Conservation (phyloP, 1,140 invertebrate species). For the Helicoverpa armigera region DNA sequence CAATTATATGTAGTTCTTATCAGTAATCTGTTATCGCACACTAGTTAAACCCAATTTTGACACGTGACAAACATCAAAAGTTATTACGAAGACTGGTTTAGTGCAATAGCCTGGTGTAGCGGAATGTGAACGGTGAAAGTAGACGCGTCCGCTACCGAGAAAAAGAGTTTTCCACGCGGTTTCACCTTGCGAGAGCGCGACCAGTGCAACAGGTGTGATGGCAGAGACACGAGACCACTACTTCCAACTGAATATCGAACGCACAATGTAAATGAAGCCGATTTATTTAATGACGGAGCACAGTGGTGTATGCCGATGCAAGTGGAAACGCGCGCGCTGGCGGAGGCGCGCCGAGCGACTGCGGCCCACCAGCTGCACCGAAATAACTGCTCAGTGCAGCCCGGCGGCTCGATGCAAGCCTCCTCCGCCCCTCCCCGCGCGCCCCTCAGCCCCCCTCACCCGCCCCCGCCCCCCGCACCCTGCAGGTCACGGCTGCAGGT, state of each 20-base stretch:
- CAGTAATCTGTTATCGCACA: constrained; percentile 53
- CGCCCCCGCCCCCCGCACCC: constrained; percentile 49
- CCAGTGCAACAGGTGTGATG: constrained; percentile 72
- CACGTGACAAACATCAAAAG: constrained; percentile 64
- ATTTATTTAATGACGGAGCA: constrained; percentile 56
- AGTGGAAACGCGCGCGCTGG: constrained; percentile 67
- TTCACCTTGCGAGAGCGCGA: constrained; percentile 75
- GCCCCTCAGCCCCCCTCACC: constrained; percentile 28
- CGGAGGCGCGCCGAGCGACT: constrained; percentile 77
- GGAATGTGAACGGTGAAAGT: constrained; percentile 85
- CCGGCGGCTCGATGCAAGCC: constrained; percentile 76
- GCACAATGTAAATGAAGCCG: constrained; percentile 42
- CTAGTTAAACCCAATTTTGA: constrained; percentile 55
- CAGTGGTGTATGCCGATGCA: constrained; percentile 64
- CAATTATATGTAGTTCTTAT: constrained; percentile 50
- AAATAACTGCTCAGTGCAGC: constrained; percentile 84
- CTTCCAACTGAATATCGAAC: constrained; percentile 33
- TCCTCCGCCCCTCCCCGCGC: constrained; percentile 48
- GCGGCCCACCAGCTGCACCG: constrained; percentile 77
- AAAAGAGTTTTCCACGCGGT: constrained; percentile 85
- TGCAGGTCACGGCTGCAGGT: constrained; percentile 81
- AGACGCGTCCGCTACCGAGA: constrained; percentile 80
- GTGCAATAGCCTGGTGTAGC: constrained; percentile 65
- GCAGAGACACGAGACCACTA: constrained; percentile 47
- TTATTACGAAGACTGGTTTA: constrained; percentile 68